phyloP scores from a whole-genome alignment of 2,113 vertebrate genomes.

The Platysternon megacephalum region DNA sequence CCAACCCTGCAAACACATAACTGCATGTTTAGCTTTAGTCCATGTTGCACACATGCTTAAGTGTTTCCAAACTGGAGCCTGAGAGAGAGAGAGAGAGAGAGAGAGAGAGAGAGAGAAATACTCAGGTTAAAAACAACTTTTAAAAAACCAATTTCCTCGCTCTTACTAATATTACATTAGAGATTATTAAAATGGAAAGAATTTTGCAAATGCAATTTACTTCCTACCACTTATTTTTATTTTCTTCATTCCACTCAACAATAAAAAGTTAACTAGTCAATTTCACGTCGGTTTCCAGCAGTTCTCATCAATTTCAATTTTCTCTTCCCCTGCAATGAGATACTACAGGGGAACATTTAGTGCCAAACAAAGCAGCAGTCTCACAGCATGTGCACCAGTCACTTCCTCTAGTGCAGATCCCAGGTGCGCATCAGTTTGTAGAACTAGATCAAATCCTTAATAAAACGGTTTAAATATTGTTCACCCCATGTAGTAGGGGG shows the following conservation, averaged over 20 bases:
- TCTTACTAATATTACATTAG: neutral
- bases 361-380: accelerated
- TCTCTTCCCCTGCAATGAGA: neutral
- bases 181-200: neutral
- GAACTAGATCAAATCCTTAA: neutral
- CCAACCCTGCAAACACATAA: too few relatives aligned
- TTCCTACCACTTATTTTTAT: neutral
- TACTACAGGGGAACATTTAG: neutral
- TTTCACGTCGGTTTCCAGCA: neutral
- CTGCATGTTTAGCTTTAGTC: accelerated
- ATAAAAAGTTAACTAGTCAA: neutral
- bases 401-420: neutral
- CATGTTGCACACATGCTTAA: accelerated
- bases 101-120: accelerated
- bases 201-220: neutral
- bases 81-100: neutral
- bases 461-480: too few relatives aligned
- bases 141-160: neutral
- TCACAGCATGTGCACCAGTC: neutral
- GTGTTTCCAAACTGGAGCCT: too few relatives aligned
- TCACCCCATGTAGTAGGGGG: neutral
- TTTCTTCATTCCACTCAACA: neutral
- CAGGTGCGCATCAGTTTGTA: neutral
- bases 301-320: neutral
- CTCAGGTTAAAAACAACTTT: neutral